A percentile compares a stretch with the other conserved stretches of the same genome.
These are phyloP conservation scores for Aradus depressus DNA, from an alignment of 2,888 invertebrate species.

Conservation along the genomic window DNA sequence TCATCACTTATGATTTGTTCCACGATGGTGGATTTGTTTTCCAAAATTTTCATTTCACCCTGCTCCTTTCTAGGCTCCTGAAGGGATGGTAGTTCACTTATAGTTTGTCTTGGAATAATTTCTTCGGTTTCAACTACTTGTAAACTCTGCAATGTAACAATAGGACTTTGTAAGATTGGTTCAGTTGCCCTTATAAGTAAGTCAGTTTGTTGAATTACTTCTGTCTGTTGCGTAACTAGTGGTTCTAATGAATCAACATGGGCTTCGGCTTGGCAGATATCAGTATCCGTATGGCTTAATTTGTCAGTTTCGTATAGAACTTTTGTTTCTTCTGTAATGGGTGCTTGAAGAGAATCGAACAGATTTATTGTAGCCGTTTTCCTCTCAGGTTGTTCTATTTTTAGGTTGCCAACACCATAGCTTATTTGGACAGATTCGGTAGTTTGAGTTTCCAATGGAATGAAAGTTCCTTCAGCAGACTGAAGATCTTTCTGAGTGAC, in stretches of 20 bases:
- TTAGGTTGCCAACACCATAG: slow-evolving; percentile 7
- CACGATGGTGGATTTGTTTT: slow-evolving; percentile 14
- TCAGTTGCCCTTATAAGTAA: no score
- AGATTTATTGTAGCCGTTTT: slow-evolving; percentile 3
- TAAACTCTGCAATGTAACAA: slow-evolving; percentile 3
- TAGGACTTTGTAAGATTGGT: neutral
- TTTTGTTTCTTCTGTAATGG: neutral
- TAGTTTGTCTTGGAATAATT: slow-evolving; percentile 6
- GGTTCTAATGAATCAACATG: slow-evolving; percentile 4
- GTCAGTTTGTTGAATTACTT: no score
- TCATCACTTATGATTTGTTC: slow-evolving; percentile 13
- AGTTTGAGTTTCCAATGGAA: slow-evolving; percentile 17
- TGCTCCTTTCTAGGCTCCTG: neutral
- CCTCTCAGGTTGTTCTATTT: slow-evolving; percentile 4
- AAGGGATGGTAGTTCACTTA: neutral
- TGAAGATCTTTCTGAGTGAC: neutral
- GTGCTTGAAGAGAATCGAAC: slow-evolving; percentile 6
- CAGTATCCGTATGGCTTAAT: slow-evolving; percentile 4
- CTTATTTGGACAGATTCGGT: slow-evolving; percentile 12
- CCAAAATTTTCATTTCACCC: slow-evolving; percentile 7
- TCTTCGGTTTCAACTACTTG: slow-evolving; percentile 12
- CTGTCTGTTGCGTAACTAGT: neutral
- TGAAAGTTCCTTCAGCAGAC: slow-evolving; percentile 12
- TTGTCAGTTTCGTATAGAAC: slow-evolving; percentile 3
- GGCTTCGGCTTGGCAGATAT: no score